phyloP scores from a whole-genome alignment of 2,888 invertebrate species.

The Nemoura dubitans region DNA sequence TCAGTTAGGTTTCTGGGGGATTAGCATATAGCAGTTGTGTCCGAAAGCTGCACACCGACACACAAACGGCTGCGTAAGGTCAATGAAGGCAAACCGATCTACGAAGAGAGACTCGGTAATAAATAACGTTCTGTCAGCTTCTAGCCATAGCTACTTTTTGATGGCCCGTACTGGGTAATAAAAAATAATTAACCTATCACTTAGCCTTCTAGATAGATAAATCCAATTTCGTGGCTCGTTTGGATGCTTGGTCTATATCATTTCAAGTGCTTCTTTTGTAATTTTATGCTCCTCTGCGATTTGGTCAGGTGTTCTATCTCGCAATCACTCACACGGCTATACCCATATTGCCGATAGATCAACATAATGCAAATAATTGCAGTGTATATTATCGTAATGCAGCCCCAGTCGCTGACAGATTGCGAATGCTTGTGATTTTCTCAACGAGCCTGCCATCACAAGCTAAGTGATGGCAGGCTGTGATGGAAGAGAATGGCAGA shows the following conservation, averaged over 20 bases:
- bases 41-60: not conserved
- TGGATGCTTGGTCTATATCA: not conserved
- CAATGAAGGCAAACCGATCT: not conserved
- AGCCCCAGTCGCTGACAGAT: not conserved
- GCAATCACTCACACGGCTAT: no score
- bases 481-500: not conserved
- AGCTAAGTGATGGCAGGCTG: no score
- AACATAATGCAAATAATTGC: no score
- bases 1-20: not conserved
- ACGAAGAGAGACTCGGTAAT: not conserved
- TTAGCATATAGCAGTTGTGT: not conserved
- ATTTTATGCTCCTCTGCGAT: not conserved
- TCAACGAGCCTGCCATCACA: not conserved
- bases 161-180: not conserved
- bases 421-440: not conserved
- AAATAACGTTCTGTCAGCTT: not conserved
- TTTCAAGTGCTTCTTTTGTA: not conserved
- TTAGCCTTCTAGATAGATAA: not conserved
- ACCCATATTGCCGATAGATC: no score
- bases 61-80: not conserved
- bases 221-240: not conserved
- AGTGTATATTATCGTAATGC: no score
- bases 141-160: not conserved
- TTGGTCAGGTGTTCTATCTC: not conserved
- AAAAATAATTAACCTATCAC: not conserved